Evolutionary conservation across 2,888 invertebrate genomes (phyloP).

Genomic region (Eumacrocentrus americanus): DNA sequence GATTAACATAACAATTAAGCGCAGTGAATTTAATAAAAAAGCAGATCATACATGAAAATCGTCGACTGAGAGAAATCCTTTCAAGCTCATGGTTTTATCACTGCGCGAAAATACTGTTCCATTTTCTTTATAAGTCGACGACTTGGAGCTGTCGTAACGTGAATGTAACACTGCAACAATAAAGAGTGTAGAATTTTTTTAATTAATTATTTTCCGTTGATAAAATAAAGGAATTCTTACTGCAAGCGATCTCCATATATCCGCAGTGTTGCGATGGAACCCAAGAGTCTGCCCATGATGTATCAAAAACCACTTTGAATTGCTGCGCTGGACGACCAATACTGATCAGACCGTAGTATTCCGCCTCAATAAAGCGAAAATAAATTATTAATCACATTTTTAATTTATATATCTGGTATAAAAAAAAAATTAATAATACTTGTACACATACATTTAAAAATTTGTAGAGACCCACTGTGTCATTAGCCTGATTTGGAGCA

Average conservation of each 20-base stretch:
- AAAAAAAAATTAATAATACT: no score
- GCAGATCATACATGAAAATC: conserved; percentile 66
- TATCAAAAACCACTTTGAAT: conserved; percentile 63
- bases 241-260: conserved; percentile 58
- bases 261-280: conserved; percentile 62
- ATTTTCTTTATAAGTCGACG: conserved; percentile 70
- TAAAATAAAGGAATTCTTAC: conserved; percentile 52
- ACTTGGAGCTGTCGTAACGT: conserved; percentile 71
- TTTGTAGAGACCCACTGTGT: conserved; percentile 40
- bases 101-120: conserved; percentile 66
- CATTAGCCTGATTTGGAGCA: conserved; percentile 28
- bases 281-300: conserved; percentile 63
- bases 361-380: conserved; percentile 54
- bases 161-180: conserved; percentile 67
- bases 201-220: conserved; percentile 4
- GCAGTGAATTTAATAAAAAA: background rate
- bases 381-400: background rate
- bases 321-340: conserved; percentile 62
- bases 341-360: conserved; percentile 62
- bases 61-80: conserved; percentile 73
- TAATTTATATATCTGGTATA: background rate
- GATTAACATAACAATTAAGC: background rate
- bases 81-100: conserved; percentile 61
- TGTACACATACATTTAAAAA: conserved; percentile 43
- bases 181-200: conserved; percentile 3